A percentile compares a stretch with the other conserved stretches of the same genome.
Conservation (phyloP, 2,113 vertebrate genomes). For the Nothocercus nigrocapillus region DNA sequence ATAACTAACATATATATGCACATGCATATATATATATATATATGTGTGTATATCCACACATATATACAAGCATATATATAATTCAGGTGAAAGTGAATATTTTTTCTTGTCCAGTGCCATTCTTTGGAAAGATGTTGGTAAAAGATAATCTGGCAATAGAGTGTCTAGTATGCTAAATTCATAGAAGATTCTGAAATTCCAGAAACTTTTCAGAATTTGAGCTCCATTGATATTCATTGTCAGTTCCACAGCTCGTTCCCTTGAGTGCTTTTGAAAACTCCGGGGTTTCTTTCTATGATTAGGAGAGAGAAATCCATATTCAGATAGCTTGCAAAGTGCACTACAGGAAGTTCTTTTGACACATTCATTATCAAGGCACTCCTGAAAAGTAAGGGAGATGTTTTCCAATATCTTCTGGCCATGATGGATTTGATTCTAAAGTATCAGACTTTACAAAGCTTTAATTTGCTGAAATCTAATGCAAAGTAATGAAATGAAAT, state of each 20-base stretch:
- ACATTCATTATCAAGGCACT: not conserved
- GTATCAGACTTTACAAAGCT: not conserved
- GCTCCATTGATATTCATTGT: conserved; percentile 10
- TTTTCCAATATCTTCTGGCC: not conserved
- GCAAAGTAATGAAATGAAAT: not conserved
- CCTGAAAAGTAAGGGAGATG: not conserved
- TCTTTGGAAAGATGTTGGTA: not conserved
- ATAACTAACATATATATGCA: not conserved
- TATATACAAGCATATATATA: not conserved
- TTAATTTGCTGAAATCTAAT: not conserved
- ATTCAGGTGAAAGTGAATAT: not conserved
- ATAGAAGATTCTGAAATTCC: not conserved
- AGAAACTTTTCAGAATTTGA: not conserved
- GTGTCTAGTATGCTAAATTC: not conserved
- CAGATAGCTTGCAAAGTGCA: not conserved
- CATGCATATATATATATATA: not conserved
- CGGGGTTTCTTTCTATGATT: not conserved
- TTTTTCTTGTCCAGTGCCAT: not conserved
- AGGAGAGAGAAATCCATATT: not conserved
- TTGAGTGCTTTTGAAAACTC: conserved; percentile 10
- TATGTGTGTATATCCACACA: not conserved
- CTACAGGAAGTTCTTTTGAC: not conserved
- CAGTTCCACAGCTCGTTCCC: not conserved
- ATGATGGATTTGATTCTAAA: not conserved
- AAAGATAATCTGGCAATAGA: not conserved